These are phyloP conservation scores for Eristalinus sepulchralis DNA, from an alignment of 2,888 invertebrate genomes.

Conservation along the genomic window DNA sequence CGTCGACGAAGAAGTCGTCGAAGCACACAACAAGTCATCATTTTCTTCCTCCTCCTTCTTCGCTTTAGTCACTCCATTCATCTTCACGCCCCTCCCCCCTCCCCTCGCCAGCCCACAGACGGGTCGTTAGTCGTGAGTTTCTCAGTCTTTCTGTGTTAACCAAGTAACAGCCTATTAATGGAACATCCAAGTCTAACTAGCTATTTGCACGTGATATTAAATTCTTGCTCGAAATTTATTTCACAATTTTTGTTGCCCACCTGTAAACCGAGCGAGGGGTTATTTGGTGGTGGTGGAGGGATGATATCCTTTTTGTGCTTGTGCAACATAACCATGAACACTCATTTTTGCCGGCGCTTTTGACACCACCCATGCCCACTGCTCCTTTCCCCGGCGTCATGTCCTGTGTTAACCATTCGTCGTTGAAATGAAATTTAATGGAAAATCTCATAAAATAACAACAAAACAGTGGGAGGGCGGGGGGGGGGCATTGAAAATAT, in stretches of 20 bases:
- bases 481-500: neutral
- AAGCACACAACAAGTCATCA: neutral
- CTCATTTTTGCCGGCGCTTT: conserved; percentile 16
- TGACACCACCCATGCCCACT: neutral
- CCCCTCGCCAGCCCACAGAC: neutral
- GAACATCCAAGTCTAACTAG: conserved; percentile 21
- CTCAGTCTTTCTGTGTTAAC: neutral
- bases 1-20: neutral
- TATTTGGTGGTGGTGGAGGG: neutral
- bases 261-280: conserved; percentile 12
- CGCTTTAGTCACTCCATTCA: neutral
- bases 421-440: conserved; percentile 72
- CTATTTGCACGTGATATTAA: conserved; percentile 44
- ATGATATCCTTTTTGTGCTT: neutral
- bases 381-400: neutral
- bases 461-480: conserved; percentile 1
- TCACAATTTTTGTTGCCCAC: conserved; percentile 25
- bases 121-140: neutral
- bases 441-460: conserved; percentile 71
- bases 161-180: conserved; percentile 28
- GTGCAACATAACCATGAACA: conserved; percentile 43
- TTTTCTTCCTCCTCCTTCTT: neutral
- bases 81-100: too few species aligned
- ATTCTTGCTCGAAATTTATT: conserved; percentile 34
- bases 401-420: conserved; percentile 8